phyloP scores from a whole-genome alignment of 2,113 vertebrate genomes.

The Erythrocercus mccallii region DNA sequence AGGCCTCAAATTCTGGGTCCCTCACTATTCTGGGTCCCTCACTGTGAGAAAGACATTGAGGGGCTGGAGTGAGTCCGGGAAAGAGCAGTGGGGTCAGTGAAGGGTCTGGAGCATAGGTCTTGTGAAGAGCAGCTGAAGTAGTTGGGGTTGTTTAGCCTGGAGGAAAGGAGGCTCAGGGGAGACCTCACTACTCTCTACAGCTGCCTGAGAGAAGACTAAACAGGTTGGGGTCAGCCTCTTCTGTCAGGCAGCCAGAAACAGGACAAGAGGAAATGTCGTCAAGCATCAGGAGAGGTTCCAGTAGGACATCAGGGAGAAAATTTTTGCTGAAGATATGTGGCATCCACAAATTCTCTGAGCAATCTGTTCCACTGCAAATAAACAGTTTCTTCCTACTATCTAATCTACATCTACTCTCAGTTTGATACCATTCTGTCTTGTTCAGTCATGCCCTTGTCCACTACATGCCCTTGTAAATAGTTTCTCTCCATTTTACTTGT shows the following conservation, averaged over 20 bases:
- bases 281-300: not conserved
- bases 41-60: not conserved
- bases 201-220: not conserved
- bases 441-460: too few species aligned
- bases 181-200: accelerated
- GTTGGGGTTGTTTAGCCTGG: not conserved
- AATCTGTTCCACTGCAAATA: not conserved
- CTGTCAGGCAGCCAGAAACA: not conserved
- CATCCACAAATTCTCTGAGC: not conserved
- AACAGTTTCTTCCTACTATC: not conserved
- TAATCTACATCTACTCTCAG: not conserved
- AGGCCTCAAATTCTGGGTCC: not conserved
- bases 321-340: not conserved
- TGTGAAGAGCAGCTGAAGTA: not conserved
- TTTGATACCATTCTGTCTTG: not conserved
- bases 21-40: not conserved
- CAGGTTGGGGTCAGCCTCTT: accelerated
- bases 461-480: not conserved
- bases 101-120: not conserved
- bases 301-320: not conserved
- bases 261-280: not conserved
- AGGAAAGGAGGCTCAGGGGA: not conserved
- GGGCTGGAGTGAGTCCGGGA: accelerated
- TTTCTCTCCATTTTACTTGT: not conserved
- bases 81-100: not conserved